Evolutionary conservation across 1,140 invertebrate species (phyloP).

Genomic region (Pteromalus puparum): DNA sequence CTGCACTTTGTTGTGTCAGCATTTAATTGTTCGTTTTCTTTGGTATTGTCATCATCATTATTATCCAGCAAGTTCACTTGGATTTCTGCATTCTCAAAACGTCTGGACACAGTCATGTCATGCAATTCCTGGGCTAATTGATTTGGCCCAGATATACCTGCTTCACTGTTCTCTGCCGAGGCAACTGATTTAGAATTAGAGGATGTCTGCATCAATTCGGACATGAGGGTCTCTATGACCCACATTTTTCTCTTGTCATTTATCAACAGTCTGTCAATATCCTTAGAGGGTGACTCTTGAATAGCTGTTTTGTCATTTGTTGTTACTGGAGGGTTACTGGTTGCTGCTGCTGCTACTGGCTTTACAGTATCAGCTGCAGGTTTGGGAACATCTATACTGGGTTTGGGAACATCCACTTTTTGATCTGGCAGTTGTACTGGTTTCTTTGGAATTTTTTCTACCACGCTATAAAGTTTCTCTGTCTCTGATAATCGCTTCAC

Average conservation of each 20-base stretch:
- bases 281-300: neutral
- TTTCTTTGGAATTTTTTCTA: slow-evolving; percentile 32
- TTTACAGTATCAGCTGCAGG: neutral
- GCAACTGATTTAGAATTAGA: neutral
- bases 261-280: slow-evolving; percentile 49
- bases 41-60: slow-evolving; percentile 42
- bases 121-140: slow-evolving; percentile 61
- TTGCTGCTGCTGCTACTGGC: too few relatives aligned
- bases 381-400: neutral
- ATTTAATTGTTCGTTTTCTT: slow-evolving; percentile 40
- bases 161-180: neutral
- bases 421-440: neutral
- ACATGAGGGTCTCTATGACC: slow-evolving; percentile 70
- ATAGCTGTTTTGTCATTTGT: neutral
- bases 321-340: neutral
- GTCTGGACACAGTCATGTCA: slow-evolving; percentile 56
- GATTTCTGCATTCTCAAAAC: slow-evolving; percentile 51
- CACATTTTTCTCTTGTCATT: slow-evolving; percentile 70
- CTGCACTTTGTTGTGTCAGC: neutral
- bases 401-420: neutral
- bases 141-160: slow-evolving; percentile 41
- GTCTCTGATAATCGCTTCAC: neutral
- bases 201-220: slow-evolving; percentile 64
- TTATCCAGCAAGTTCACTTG: slow-evolving; percentile 46
- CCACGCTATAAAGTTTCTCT: slow-evolving; percentile 2